Evolutionary conservation across 2,888 invertebrate species (phyloP), one percentile per base, ranked within the genome.

Genomic region (Leucophenga montana): DNA sequence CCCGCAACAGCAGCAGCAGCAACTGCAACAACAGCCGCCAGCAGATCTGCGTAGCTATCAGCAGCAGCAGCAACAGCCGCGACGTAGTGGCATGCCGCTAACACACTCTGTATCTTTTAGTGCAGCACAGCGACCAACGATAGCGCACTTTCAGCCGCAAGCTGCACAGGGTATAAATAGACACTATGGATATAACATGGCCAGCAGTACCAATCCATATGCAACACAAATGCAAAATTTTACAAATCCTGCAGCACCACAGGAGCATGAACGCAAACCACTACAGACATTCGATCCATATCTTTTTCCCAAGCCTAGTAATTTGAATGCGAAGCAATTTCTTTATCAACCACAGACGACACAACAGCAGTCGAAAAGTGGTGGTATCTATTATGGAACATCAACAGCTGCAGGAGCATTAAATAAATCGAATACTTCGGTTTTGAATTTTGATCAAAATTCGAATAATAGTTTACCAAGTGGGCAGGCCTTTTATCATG

Each of bases 231-330:
- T 61, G 27, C 72, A 44, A 74, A 78, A 70, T 84, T 69, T 68
- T 69, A 64, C 53, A 46, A 69, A 6, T 27, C 14, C 54, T n/a
- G 1, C 33, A 20, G 14, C 50, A 61, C 44, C 72, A 31, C 67
- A 74, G 27, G 76, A 78, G 67, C 73, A 77, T 22, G 86, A 85
- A 14, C 85, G 86, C 33, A 88, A 88, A 72, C 77, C 85, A 62
- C 75, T 88, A 67, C 87, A 86, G 74, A 85, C 86, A 64, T 87
- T 86, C 67, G 88, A 87, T 79, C 86, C 88, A 16, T 88, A 87
- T 73, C 79, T 84, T 44, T 87, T 87, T 76, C 80, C 81, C 20
- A 88, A 88, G 66, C 85, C 86, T 33, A 76, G 79, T 77, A 73
- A 72, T 68, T 14, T 72, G 69, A 73, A 71, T 18, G 50, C 65